Evolutionary conservation across 2,797 vertebrate genomes (phyloP).

Genomic region (Rhynchotus rufescens): DNA sequence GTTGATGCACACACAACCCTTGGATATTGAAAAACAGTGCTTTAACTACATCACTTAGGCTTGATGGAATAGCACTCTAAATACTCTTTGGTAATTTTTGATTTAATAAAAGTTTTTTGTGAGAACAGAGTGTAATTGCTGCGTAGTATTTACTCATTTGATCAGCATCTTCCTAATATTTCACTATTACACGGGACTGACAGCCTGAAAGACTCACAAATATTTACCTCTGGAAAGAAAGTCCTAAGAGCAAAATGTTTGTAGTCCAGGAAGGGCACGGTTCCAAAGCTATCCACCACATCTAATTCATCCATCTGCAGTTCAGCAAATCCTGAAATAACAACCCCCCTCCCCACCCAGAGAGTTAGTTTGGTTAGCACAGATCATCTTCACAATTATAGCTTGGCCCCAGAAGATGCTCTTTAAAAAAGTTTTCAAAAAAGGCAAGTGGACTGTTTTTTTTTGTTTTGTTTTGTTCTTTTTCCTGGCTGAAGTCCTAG

Average conservation of each 20-base stretch:
- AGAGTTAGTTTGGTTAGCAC: constrained; percentile 21
- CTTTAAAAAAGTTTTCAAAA: not conserved
- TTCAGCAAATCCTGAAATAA: constrained; percentile 92
- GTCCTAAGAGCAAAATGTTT: constrained; percentile 96
- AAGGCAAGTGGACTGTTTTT: not conserved
- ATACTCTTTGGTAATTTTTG: not conserved
- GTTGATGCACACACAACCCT: constrained; percentile 25
- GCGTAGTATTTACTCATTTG: not conserved
- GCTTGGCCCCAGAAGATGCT: not conserved
- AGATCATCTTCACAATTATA: constrained; percentile 16
- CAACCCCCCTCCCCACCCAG: not conserved
- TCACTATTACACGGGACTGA: not conserved
- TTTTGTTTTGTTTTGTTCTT: too few relatives aligned
- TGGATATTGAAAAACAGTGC: constrained; percentile 13
- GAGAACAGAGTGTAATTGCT: not conserved
- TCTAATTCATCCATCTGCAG: constrained; percentile 93
- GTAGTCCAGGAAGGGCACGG: constrained; percentile 96
- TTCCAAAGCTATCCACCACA: constrained; percentile 89
- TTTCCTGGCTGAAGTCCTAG: not conserved
- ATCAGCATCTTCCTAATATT: not conserved
- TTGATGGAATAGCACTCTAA: not conserved
- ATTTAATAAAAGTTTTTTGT: constrained; percentile 19
- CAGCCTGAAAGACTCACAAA: constrained; percentile 46
- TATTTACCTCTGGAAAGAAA: constrained; percentile 95
- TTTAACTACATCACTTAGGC: not conserved